Base-by-base conservation (phyloP, 2,888 invertebrate species). In the Omphaloscelis lunosa region DNA sequence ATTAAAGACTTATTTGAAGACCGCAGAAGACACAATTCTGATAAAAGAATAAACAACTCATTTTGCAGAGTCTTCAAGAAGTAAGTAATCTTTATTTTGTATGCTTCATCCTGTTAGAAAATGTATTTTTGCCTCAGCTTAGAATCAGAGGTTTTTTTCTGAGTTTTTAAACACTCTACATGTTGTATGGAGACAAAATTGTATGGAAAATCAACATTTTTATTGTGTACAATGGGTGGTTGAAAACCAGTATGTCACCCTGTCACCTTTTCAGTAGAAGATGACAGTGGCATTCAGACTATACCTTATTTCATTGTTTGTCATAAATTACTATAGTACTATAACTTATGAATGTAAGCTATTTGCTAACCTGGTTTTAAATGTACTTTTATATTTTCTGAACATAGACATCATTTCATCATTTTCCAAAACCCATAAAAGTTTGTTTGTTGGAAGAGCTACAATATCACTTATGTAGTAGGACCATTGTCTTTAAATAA, bases 1-100 rank as follows among this genome's bases (percentile, higher is more conserved):
- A 97, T 99, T 75, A 99, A 99, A 95, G 99, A 99, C 97, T 97
- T 99, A 89, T 99, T 99, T 95, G 99, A 99, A 96, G 99, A 99
- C 95, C 97, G 99, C 74, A 97, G 99, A 80, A 97, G 99, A 91
- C 98, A 98, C 91, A 97, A 98, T 63, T 99, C 99, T 75, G 99
- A 99, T 95, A 98, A 98, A 92, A 97, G 99, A 90, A 99, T 99
- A 90, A 99, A 99, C 95, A 98, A 99, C 93, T 98, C 98, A 67
- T 98, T 98, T 70, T 99, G 99, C 95, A 97, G 99, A 93, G 98
- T 99, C 77, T 99, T 98, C 96, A 98, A 98, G 94, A 98, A 98
- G 99, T 99, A 94, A 96, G 96, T 82, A 45, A 23, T 29, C 8
- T 23, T 56, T 34, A 15, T 23, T 61, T 72, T 39, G 48, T 27